These are phyloP conservation scores for Hafferia zeledoni DNA, from an alignment of 2,797 vertebrate species.

Conservation along the genomic window DNA sequence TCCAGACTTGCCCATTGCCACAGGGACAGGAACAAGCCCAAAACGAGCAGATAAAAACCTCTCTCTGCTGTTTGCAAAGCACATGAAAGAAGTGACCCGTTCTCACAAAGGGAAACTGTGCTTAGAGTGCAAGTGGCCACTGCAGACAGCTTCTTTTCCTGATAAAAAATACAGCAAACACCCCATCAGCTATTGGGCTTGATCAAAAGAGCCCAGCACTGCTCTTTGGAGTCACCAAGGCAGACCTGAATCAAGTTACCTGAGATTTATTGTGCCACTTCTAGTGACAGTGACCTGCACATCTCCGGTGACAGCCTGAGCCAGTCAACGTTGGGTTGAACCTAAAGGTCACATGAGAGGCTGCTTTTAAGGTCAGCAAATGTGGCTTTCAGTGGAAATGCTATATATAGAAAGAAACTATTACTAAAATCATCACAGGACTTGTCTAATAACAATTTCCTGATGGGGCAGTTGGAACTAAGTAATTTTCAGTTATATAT, in stretches of 20 bases:
- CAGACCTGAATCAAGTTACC: neutral
- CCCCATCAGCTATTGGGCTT: neutral
- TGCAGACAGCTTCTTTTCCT: neutral
- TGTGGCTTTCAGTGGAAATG: neutral
- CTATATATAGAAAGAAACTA: neutral
- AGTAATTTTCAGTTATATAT: neutral
- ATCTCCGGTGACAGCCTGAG: neutral
- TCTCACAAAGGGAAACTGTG: neutral
- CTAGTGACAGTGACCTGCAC: neutral
- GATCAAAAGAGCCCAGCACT: neutral
- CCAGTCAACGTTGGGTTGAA: conserved; percentile 1
- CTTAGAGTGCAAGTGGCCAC: neutral
- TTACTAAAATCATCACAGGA: neutral
- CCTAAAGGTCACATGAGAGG: neutral
- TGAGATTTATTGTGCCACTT: neutral
- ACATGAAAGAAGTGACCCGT: neutral
- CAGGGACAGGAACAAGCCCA: neutral
- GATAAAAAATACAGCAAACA: neutral
- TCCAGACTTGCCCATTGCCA: neutral
- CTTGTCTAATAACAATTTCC: neutral
- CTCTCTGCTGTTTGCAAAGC: neutral
- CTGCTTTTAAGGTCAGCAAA: conserved; percentile 30
- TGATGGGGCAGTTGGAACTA: neutral
- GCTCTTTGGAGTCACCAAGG: neutral
- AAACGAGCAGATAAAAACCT: neutral